These are phyloP conservation scores for Didymodactylos carnosus DNA, from an alignment of 2,888 invertebrate genomes.

Conservation along the genomic window DNA sequence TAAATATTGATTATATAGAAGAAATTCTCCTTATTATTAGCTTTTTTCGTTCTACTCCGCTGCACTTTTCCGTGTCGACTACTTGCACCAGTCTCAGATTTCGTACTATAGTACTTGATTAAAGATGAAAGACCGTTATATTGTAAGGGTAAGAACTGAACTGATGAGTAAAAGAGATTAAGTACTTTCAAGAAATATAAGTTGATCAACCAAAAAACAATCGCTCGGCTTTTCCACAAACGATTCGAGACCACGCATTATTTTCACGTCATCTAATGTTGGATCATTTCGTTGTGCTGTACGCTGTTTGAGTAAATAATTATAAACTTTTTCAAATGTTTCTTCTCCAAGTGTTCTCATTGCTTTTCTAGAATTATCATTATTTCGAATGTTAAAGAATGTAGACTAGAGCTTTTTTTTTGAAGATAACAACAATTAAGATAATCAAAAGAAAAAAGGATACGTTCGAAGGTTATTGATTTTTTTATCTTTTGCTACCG, in stretches of 20 bases:
- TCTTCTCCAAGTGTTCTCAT: slow-evolving; percentile 22
- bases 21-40: no score
- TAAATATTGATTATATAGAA: no score
- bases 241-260: slow-evolving; percentile 24
- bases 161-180: neutral
- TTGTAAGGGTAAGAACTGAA: neutral
- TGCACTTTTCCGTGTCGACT: no score
- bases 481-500: slow-evolving; percentile 25
- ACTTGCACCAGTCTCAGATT: no score
- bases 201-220: slow-evolving; percentile 32
- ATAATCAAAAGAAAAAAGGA: slow-evolving; percentile 14
- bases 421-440: no score
- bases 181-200: slow-evolving; percentile 28
- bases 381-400: slow-evolving; percentile 3
- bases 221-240: slow-evolving; percentile 27
- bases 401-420: neutral
- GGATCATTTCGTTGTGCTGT: slow-evolving; percentile 16
- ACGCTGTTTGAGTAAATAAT: slow-evolving; percentile 25
- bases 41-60: no score
- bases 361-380: slow-evolving; percentile 16
- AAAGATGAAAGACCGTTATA: no score
- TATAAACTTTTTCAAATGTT: slow-evolving; percentile 26
- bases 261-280: slow-evolving; percentile 23
- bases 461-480: slow-evolving; percentile 29
- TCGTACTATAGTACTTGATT: no score